Base-by-base conservation (phyloP, 2,888 invertebrate species). In the Megaustenia siamemsis region DNA sequence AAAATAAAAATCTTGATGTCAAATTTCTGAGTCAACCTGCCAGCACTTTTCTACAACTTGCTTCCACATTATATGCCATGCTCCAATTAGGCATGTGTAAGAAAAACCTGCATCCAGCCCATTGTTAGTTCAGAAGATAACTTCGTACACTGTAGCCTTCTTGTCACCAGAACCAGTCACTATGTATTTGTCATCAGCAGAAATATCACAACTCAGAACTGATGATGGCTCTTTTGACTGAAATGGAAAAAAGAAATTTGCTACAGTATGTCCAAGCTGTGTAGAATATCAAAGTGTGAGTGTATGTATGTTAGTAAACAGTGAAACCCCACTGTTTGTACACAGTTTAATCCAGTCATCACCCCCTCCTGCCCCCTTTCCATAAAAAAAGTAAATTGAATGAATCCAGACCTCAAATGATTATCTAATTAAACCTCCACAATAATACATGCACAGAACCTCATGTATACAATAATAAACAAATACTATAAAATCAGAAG, bases 131-230 rank as follows among this genome's bases (percentile, higher is more conserved):
- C 88, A 93, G 89, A 93, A 94, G 85, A 94, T 93, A 83, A 98
- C 98, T 96, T 98, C 98, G 95, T 98, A 98, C 89, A 98, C 97
- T 90, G 98, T 98, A 87, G 98, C 98, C 94, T 98, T 98, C 95
- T 98, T 98, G 95, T 98, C 98, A 86, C 98, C 98, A 66, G 98
- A 98, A 88, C 98, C 98, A 81, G 98, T 98, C 91, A 98, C 98
- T 90, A 98, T 98, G 95, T 97, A 98, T 94, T 98, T 98, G 95
- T 98, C 98, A 95, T 99, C 98, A 80, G 97, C 96, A 81, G 98
- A 98, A 93, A 98, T 98, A 96, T 98, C 98, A 95, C 98, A 98
- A 95, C 98, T 98, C 88, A 99, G 95, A 90, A 98, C 98, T 92
- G 98, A 98, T 88, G 98, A 98, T 49, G 97, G 97, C 95, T 98